Evolutionary conservation across 2,888 invertebrate genomes (phyloP).

Genomic region (Synanthedon myopaeformis): DNA sequence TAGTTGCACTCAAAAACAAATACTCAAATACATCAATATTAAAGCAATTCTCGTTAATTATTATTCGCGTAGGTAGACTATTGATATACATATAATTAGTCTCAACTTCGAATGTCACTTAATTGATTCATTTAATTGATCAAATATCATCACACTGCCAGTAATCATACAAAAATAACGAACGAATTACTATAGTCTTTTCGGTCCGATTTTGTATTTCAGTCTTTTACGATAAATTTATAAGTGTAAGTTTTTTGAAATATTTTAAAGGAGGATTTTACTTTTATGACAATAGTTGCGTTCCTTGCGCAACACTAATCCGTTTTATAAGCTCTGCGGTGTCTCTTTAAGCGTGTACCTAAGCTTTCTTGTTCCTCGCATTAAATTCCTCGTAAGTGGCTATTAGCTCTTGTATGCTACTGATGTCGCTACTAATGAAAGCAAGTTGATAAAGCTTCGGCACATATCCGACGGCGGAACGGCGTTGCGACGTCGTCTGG

Average conservation of each 20-base stretch:
- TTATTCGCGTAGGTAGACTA: conserved; percentile 59
- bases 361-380: background rate
- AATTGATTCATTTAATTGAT: conserved; percentile 37
- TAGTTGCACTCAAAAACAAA: conserved; percentile 64
- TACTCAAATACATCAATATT: conserved; percentile 51
- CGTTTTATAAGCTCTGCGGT: conserved; percentile 39
- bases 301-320: conserved; percentile 12
- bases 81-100: conserved; percentile 24
- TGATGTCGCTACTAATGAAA: background rate
- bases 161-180: conserved; percentile 47
- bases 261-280: conserved; percentile 40
- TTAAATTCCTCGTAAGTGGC: background rate
- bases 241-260: conserved; percentile 59
- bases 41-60: conserved; percentile 67
- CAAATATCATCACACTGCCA: conserved; percentile 64
- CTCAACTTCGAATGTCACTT: conserved; percentile 21
- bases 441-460: background rate
- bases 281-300: conserved; percentile 13
- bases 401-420: background rate
- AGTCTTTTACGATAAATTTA: conserved; percentile 52
- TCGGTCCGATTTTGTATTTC: conserved; percentile 67
- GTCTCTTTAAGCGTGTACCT: conserved; percentile 19
- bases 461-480: background rate
- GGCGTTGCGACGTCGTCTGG: background rate
- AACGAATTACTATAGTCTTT: conserved; percentile 57